Evolutionary conservation across 2,888 invertebrate species (phyloP), one percentile per base, ranked within the genome.

Genomic region (Incurvaria masculella): DNA sequence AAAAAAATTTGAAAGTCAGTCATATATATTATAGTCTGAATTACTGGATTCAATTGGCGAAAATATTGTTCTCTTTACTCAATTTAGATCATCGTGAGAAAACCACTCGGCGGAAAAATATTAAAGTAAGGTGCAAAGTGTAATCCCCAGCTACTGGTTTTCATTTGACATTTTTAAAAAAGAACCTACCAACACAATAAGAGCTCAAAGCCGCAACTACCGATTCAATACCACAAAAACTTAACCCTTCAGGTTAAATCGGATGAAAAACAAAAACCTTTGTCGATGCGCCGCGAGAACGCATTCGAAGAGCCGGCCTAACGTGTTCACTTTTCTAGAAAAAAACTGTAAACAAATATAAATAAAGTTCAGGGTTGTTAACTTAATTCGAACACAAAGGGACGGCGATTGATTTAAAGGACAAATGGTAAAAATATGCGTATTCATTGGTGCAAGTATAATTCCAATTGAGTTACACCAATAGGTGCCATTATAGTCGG

Each of bases 291-390:
- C 8, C 8, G 11, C 33, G 6, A 11, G 14, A 33, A 33, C 33
- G 33, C 33, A 33, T 33, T 33, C 33, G 23, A 33, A 6, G 33
- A 11, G 14, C 11, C 33, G 4, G n/a, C 14, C 8, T 23, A 33
- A 33, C 14, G 33, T 6, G 64, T 68, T 64, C 71, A 68, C 49
- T 59, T 55, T 51, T 57, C 57, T 58, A 57, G 62, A 66, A 62
- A 60, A 65, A 65, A 61, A 63, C 57, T 55, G 57, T 62, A 63
- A 62, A 64, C 59, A 68, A 65, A 66, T 64, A 65, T 62, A 71
- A 68, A 73, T 64, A 70, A 60, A 61, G 59, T 57, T 56, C 56
- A 55, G 61, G 60, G 57, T 46, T 48, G 53, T 40, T 44, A 27
- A 48, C 44, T 45, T 47, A 16, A 52, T 48, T 46, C 47, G 38